Evolutionary conservation across 2,113 vertebrate genomes (phyloP).

Genomic region (Poicephalus meyeri): DNA sequence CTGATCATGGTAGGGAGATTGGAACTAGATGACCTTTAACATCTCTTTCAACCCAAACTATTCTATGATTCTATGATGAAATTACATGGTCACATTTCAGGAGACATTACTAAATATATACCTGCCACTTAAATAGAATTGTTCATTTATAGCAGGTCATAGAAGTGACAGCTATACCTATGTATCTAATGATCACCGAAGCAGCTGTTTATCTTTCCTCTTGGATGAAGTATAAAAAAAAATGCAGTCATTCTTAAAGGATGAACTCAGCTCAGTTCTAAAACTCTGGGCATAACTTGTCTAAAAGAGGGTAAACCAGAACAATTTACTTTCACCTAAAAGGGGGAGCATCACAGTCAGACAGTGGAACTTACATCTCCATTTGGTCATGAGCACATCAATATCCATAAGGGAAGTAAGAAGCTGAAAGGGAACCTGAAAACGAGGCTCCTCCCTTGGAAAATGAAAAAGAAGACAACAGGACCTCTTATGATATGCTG

Average conservation of each 20-base stretch:
- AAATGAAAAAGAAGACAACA: background rate
- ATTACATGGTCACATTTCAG: background rate
- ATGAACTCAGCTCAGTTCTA: background rate
- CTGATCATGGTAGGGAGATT: background rate
- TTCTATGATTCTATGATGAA: background rate
- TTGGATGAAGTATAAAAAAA: background rate
- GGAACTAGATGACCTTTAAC: background rate
- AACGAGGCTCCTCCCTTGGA: slow-evolving; percentile 91
- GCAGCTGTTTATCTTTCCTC: background rate
- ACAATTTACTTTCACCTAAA: background rate
- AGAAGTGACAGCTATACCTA: background rate
- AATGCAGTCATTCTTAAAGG: background rate
- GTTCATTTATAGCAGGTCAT: background rate
- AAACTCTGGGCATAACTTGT: background rate
- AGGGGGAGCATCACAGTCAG: background rate
- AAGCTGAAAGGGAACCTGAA: slow-evolving; percentile 96
- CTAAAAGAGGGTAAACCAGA: background rate
- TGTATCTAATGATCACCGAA: background rate
- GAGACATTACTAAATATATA: background rate
- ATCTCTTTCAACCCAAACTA: background rate
- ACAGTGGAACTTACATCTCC: slow-evolving; percentile 88
- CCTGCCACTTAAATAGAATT: background rate
- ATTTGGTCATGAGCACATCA: slow-evolving; percentile 93
- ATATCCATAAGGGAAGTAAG: slow-evolving; percentile 94
- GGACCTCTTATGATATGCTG: background rate